Evolutionary conservation across 92 coral and sea anemone genomes (phyloP).

Genomic region (Epizoanthus rinbou): DNA sequence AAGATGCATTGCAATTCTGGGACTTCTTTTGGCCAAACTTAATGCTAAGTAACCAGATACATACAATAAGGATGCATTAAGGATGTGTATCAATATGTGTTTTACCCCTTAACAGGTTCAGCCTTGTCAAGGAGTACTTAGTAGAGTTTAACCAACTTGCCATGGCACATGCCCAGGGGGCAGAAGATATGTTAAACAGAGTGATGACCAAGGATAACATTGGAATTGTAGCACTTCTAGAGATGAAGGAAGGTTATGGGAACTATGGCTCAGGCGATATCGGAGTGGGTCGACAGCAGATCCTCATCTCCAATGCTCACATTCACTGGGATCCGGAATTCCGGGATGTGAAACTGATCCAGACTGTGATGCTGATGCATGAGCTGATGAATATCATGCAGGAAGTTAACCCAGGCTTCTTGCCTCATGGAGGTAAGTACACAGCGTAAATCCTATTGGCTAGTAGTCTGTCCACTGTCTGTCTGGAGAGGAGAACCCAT

Average conservation of each 20-base stretch:
- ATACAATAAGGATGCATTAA: not conserved
- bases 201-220: conserved; percentile 99
- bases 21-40: too few relatives aligned
- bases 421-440: conserved; percentile 77
- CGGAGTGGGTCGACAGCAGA: conserved; percentile 76
- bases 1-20: too few relatives aligned
- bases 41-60: not conserved
- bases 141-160: conserved; percentile 99
- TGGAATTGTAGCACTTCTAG: conserved; percentile 91
- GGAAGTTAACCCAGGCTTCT: conserved; percentile 82
- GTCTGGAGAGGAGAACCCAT: too few relatives aligned
- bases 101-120: conserved; percentile 59
- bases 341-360: conserved; percentile 94
- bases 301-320: conserved; percentile 96
- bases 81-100: not conserved
- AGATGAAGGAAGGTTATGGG: conserved; percentile 75
- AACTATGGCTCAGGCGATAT: conserved; percentile 55
- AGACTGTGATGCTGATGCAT: conserved; percentile 96
- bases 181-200: conserved; percentile 97
- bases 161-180: conserved; percentile 95
- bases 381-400: conserved; percentile 87
- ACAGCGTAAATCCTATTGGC: not conserved
- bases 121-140: conserved; percentile 85
- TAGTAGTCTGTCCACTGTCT: not conserved
- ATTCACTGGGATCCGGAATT: conserved; percentile 99